A percentile compares a stretch with the other conserved stretches of the same genome.
Evolutionary conservation across 2,113 vertebrate species (phyloP).

Genomic region (Phalacrocorax carbo): DNA sequence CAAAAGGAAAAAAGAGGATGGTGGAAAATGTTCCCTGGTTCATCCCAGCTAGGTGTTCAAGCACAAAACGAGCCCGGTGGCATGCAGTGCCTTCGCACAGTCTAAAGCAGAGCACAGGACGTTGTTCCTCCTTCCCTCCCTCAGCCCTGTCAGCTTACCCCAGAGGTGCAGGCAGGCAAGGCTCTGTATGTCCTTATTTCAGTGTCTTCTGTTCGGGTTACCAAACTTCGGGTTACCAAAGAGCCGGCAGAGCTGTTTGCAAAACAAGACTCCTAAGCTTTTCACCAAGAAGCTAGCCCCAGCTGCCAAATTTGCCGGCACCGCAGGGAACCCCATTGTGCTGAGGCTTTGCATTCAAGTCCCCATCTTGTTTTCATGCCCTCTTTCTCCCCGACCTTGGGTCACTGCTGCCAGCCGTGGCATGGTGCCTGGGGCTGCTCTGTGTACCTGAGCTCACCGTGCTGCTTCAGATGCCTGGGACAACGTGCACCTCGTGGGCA

Average conservation of each 20-base stretch:
- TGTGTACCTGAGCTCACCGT: not conserved
- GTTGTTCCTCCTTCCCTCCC: not conserved
- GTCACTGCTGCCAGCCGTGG: not conserved
- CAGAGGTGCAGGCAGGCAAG: not conserved
- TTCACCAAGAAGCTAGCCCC: not conserved
- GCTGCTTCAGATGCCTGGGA: not conserved
- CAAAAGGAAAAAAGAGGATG: not conserved
- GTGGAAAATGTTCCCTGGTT: not conserved
- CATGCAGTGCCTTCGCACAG: too few species aligned
- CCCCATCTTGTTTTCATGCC: not conserved
- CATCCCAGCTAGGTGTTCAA: not conserved
- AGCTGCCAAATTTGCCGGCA: not conserved
- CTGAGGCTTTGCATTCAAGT: not conserved
- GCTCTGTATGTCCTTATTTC: not conserved
- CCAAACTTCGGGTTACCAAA: not conserved
- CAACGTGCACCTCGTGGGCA: not conserved
- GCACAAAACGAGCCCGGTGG: not conserved
- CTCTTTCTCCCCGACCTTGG: not conserved
- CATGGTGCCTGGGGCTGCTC: not conserved
- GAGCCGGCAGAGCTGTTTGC: not conserved
- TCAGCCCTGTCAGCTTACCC: not conserved
- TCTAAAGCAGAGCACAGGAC: not conserved
- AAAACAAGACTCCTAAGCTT: rapidly evolving
- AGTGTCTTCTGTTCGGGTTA: not conserved
- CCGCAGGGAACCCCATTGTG: not conserved